Conservation (phyloP, 2,113 vertebrate genomes). For the Equus quagga region DNA sequence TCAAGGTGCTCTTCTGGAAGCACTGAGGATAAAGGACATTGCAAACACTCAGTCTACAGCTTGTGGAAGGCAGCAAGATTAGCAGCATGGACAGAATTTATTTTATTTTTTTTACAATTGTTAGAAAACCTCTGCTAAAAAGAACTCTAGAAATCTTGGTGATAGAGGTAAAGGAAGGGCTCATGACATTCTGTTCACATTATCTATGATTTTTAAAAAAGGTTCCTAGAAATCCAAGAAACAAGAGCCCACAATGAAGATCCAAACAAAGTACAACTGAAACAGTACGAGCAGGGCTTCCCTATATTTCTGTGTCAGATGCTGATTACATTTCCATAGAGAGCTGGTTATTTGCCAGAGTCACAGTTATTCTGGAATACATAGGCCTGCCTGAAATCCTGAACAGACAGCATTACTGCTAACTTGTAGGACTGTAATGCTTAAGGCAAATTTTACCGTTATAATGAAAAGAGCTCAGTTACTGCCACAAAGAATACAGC, state of each 20-base stretch:
- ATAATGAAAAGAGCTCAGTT: conserved; percentile 68
- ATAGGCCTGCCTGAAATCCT: conserved; percentile 69
- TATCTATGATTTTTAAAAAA: neutral
- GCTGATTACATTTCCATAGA: conserved; percentile 39
- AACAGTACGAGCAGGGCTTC: conserved; percentile 8
- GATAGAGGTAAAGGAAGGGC: neutral
- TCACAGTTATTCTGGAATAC: conserved; percentile 39
- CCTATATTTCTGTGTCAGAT: conserved; percentile 56
- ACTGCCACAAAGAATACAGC: neutral
- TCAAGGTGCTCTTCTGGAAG: neutral
- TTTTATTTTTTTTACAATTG: neutral
- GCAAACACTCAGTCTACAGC: neutral
- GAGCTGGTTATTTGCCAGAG: conserved; percentile 71
- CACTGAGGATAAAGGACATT: neutral
- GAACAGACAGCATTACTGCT: conserved; percentile 66
- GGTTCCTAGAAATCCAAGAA: conserved; percentile 50
- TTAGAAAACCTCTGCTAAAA: conserved; percentile 27
- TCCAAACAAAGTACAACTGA: conserved; percentile 38
- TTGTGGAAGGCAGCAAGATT: neutral
- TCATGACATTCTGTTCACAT: neutral
- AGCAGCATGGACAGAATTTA: neutral
- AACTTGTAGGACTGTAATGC: conserved; percentile 61
- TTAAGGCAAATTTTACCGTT: conserved; percentile 69
- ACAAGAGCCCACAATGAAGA: conserved; percentile 20
- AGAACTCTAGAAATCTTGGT: neutral